phyloP scores from a whole-genome alignment of 2,113 vertebrate species.

The Rynchops niger region DNA sequence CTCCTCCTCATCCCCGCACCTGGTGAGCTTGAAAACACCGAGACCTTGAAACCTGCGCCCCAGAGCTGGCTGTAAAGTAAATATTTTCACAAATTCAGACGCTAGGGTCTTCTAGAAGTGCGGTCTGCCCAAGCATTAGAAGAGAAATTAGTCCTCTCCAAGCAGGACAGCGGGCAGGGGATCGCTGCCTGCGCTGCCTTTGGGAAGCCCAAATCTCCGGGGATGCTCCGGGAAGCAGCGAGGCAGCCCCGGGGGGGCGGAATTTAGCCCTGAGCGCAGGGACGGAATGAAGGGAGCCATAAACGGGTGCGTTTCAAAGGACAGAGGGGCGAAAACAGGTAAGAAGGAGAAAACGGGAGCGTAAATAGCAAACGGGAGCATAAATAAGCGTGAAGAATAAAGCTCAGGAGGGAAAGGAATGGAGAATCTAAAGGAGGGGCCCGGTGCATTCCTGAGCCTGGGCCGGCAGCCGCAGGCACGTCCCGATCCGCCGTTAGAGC shows the following conservation, averaged over 20 bases:
- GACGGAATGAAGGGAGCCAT: rapidly evolving
- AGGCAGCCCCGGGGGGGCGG: not conserved
- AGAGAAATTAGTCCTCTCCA: not conserved
- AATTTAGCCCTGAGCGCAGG: not conserved
- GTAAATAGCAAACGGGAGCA: too few relatives aligned
- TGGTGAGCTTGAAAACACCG: not conserved
- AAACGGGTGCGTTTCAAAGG: rapidly evolving
- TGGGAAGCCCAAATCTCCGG: not conserved
- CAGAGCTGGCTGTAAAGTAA: not conserved
- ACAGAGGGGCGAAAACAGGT: rapidly evolving
- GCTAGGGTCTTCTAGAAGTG: not conserved
- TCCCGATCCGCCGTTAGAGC: not conserved
- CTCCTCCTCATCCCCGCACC: not conserved
- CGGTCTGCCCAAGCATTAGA: not conserved
- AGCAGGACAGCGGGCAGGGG: not conserved
- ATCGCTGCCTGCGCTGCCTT: not conserved
- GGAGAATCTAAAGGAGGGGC: not conserved
- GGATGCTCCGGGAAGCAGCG: rapidly evolving
- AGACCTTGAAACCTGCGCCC: not conserved
- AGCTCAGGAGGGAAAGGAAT: rapidly evolving
- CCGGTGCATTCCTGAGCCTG: not conserved
- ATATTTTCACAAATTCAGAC: not conserved
- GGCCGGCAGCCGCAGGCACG: not conserved
- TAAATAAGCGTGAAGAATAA: not conserved
- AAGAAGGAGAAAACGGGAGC: not conserved